Evolutionary conservation across 1,140 invertebrate genomes (phyloP).

Genomic region (Drosophila sturtevanti): DNA sequence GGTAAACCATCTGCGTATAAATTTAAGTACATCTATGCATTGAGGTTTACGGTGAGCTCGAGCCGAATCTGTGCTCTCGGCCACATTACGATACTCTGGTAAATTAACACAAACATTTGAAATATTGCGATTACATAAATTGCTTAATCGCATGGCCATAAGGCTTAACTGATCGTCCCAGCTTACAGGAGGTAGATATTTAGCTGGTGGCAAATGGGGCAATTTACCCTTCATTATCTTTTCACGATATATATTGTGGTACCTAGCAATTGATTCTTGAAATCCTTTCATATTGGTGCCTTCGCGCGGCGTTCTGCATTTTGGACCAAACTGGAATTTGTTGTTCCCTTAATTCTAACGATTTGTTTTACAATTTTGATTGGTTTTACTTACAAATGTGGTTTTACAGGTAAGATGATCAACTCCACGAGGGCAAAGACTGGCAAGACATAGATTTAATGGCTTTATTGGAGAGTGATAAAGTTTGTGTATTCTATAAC

Average conservation of each 20-base stretch:
- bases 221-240: not conserved
- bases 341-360: not conserved
- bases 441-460: conserved; percentile 13
- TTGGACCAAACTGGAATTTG: conserved; percentile 14
- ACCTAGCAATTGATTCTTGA: not conserved
- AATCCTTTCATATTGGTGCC: not conserved
- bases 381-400: conserved; percentile 24
- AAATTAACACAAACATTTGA: conserved; percentile 14
- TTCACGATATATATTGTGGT: not conserved
- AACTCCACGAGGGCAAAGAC: not conserved
- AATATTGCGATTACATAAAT: not conserved
- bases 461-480: not conserved
- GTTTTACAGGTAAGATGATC: conserved; percentile 6
- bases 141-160: conserved; percentile 31
- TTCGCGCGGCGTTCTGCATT: conserved; percentile 1
- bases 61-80: conserved; percentile 3
- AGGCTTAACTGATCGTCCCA: conserved; percentile 19
- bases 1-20: not conserved
- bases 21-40: not conserved
- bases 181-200: not conserved
- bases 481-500: not conserved
- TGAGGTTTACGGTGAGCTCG: not conserved
- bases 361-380: not conserved
- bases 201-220: not conserved
- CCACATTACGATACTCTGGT: conserved; percentile 3